These are phyloP conservation scores for Callipepla californica DNA, from an alignment of 2,113 vertebrate species.

Conservation along the genomic window DNA sequence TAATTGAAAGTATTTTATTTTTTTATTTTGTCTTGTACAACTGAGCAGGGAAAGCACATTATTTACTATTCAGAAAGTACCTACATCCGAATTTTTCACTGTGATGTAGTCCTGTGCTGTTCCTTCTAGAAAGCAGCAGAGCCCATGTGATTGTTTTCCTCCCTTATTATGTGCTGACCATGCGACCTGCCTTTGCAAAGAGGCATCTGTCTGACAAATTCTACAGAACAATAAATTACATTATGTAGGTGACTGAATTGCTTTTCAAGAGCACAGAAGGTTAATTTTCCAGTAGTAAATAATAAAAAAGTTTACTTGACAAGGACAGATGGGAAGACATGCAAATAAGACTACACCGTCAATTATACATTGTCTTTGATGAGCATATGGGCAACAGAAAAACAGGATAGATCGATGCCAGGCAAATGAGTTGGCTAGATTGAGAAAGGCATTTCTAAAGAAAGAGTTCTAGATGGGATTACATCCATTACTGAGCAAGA, in stretches of 20 bases:
- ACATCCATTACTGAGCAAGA: neutral
- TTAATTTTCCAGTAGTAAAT: constrained; percentile 43
- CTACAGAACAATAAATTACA: neutral
- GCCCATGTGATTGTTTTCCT: neutral
- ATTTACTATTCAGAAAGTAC: neutral
- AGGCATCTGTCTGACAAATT: neutral
- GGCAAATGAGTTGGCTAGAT: neutral
- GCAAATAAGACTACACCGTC: constrained; percentile 12
- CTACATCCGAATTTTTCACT: neutral
- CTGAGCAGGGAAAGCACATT: neutral
- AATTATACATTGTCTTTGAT: constrained; percentile 9
- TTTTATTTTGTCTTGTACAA: neutral
- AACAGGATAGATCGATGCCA: neutral
- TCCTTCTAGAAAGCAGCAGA: neutral
- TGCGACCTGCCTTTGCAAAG: neutral
- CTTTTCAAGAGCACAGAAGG: constrained; percentile 35
- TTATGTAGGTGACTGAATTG: neutral
- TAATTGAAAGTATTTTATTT: neutral
- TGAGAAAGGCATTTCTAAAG: neutral
- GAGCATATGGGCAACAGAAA: neutral
- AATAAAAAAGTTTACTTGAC: constrained; percentile 18
- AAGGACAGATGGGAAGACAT: constrained; percentile 33
- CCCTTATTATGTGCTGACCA: neutral
- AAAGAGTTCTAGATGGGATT: neutral
- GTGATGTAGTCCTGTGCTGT: neutral